A percentile compares a stretch with the other conserved stretches of the same genome.
These are phyloP conservation scores for Theretra japonica DNA, from an alignment of 2,888 invertebrate species.

Conservation along the genomic window DNA sequence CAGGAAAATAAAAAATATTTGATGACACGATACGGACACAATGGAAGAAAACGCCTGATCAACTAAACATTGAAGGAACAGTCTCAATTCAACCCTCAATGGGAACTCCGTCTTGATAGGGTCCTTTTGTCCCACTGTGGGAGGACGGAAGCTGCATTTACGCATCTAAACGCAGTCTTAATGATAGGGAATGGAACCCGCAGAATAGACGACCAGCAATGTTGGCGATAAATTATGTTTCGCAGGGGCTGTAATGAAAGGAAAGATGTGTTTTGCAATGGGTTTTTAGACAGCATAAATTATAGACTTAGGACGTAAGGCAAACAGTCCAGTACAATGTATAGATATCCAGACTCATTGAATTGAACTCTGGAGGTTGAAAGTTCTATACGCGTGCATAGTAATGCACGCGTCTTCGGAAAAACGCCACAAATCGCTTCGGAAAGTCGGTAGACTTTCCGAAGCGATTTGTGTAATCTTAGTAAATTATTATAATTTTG, in stretches of 20 bases:
- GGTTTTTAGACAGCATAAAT: not conserved
- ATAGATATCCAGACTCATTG: no score
- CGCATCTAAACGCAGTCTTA: slow-evolving; percentile 57
- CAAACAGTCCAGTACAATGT: no score
- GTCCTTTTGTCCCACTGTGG: slow-evolving; percentile 51
- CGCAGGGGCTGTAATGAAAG: not conserved
- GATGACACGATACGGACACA: slow-evolving; percentile 27
- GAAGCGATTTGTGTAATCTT: no score
- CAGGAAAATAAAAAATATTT: not conserved
- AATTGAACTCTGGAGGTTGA: no score
- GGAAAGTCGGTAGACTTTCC: no score
- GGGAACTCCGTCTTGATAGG: slow-evolving; percentile 57
- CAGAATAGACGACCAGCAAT: slow-evolving; percentile 43
- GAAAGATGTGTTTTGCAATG: slow-evolving; percentile 17
- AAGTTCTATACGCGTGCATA: no score
- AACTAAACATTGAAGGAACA: slow-evolving; percentile 37
- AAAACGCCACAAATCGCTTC: no score
- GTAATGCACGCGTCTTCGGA: no score
- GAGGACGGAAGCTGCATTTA: slow-evolving; percentile 63
- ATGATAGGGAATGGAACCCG: slow-evolving; percentile 54
- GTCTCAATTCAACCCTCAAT: slow-evolving; percentile 55
- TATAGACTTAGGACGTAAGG: no score
- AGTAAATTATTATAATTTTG: no score
- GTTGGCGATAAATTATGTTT: slow-evolving; percentile 23
- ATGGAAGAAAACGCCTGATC: slow-evolving; percentile 42